Base-by-base conservation (phyloP, 1,140 invertebrate genomes). In the Drosophila fuyamai region DNA sequence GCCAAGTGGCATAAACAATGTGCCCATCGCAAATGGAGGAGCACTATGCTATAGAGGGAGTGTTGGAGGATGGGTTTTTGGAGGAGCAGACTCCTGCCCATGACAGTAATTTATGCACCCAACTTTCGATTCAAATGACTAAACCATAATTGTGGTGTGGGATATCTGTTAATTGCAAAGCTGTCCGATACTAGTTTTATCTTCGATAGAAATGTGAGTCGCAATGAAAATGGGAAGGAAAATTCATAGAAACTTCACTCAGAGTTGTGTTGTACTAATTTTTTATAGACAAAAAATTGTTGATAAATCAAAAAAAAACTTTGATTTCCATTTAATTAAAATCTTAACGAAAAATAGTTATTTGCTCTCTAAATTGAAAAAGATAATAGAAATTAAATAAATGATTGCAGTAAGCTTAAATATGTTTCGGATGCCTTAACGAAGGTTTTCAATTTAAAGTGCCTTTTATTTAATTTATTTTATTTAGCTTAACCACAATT, bases 1-100 rank as follows among this genome's bases (percentile, higher is more conserved):
- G 58, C 83, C 77, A 86, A 88, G 83, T 86, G 82, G 82, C 79
- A 77, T 53, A 72, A 82, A 86, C 82, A 81, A 86, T 82, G 79
- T 75, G 78, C 51, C 74, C 47, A 27, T 57, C 55, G 36, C 5
- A 38, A 41, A 27, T 35, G 56, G 71, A 59, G 58, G 29, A 14
- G 57, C 41, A 14, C 16, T 13, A 10, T 32, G 41, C 16, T 3
- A 2, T 12, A 2, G 9, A 12, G 47, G n/a, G 38, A 48, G 16
- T 32, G 40, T 16, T 41, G 13, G 23, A 2, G 53, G 40, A 18
- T 46, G 13, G 36, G 14, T 6, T 14, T 32, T 32, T n/a, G n/a
- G 8, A 41, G 38, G 40, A 5, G 18, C 54, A 35, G 13, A 23
- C 63, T 63, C 58, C 61, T 82, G 74, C 68, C 74, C 67, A 63